Evolutionary conservation across 64 coral and sea anemone species (phyloP).

Genomic region (Dendrophyllia cribrosa): DNA sequence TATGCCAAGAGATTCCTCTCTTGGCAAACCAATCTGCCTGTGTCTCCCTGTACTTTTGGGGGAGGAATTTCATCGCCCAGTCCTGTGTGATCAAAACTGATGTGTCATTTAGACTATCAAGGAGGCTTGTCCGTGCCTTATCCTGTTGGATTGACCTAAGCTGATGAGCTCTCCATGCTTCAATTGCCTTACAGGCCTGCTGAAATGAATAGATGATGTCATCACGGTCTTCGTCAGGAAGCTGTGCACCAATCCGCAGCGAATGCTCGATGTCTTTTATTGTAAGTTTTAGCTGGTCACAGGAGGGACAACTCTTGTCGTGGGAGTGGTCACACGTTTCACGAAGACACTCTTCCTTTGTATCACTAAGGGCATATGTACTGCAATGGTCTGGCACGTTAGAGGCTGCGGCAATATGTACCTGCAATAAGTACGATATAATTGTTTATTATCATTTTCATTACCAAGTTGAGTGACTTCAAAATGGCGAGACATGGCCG

Average conservation of each 20-base stretch:
- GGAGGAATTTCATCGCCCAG: slow-evolving; percentile 1
- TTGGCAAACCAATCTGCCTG: slow-evolving; percentile 24
- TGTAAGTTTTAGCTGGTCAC: background rate
- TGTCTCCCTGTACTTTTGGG: background rate
- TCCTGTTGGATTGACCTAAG: slow-evolving; percentile 3
- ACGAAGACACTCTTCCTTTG: background rate
- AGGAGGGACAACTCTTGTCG: background rate
- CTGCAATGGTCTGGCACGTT: background rate
- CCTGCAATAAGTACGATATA: background rate
- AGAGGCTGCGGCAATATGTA: background rate
- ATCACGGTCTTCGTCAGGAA: background rate
- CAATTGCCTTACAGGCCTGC: background rate
- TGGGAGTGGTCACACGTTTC: background rate
- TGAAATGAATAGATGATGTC: background rate
- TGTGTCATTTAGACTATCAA: background rate
- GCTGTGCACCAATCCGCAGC: background rate
- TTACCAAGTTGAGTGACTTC: background rate
- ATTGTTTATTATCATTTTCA: background rate
- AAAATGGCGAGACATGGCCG: too few species aligned
- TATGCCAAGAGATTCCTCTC: slow-evolving; percentile 23
- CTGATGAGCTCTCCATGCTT: background rate
- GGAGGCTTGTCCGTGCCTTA: background rate
- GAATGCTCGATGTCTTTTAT: background rate
- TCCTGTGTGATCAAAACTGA: background rate
- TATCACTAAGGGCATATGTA: background rate